Conservation (phyloP, 2,113 vertebrate genomes). For the Platichthys flesus region DNA sequence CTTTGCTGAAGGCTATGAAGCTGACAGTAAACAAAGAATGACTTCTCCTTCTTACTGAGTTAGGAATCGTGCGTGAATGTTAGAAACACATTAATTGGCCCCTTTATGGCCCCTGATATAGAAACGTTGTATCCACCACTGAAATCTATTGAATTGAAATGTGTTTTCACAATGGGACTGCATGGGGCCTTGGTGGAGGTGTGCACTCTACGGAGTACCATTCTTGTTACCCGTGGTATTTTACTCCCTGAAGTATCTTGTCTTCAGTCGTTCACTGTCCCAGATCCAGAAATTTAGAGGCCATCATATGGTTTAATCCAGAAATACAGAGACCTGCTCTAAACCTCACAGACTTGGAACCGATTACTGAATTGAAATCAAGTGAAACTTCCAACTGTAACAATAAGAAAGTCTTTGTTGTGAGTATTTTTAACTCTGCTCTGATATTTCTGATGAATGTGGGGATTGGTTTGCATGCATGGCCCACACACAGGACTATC, state of each 20-base stretch:
- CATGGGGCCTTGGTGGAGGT: too few relatives aligned
- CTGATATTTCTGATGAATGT: slow-evolving; percentile 37
- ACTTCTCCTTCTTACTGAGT: too few relatives aligned
- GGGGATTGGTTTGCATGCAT: slow-evolving; percentile 29
- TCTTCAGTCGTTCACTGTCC: slow-evolving; percentile 53
- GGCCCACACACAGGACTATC: slow-evolving; percentile 53
- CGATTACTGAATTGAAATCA: background rate
- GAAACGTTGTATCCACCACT: too few relatives aligned
- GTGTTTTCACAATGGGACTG: too few relatives aligned
- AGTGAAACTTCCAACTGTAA: background rate
- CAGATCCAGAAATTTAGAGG: slow-evolving; percentile 48
- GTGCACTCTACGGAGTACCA: too few relatives aligned
- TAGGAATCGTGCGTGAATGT: too few relatives aligned
- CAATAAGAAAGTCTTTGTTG: slow-evolving; percentile 5
- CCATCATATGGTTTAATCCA: slow-evolving; percentile 7
- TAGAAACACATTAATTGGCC: too few relatives aligned
- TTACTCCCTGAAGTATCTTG: background rate
- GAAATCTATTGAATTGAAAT: too few relatives aligned
- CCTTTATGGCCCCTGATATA: too few relatives aligned
- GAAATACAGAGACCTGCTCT: background rate
- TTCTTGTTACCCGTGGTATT: too few relatives aligned
- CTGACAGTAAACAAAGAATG: too few relatives aligned
- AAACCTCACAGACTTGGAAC: background rate
- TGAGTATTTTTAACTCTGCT: slow-evolving; percentile 1
- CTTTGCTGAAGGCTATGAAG: too few relatives aligned